Evolutionary conservation across 2,888 invertebrate species (phyloP).

Genomic region (Leptothorax acervorum): DNA sequence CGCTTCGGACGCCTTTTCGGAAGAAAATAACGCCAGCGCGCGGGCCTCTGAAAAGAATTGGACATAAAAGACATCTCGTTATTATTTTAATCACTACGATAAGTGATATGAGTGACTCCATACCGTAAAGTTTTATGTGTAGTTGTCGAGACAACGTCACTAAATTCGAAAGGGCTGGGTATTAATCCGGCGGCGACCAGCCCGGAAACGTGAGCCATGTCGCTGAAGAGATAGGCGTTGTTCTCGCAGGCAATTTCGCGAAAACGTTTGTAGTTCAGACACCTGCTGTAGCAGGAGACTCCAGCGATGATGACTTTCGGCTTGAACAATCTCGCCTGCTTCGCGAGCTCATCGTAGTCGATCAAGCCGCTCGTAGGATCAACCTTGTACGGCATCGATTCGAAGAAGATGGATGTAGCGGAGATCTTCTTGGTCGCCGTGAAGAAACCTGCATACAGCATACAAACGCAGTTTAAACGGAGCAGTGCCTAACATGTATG

Average conservation of each 20-base stretch:
- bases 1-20: constrained; percentile 94
- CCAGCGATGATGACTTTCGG: constrained; percentile 98
- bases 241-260: constrained; percentile 93
- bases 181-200: constrained; percentile 95
- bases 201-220: constrained; percentile 98
- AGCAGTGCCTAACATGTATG: not conserved
- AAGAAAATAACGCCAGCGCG: constrained; percentile 97
- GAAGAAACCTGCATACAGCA: constrained; percentile 89
- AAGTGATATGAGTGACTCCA: not conserved
- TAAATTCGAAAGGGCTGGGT: constrained; percentile 95
- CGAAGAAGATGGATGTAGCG: constrained; percentile 98
- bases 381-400: constrained; percentile 99
- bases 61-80: not conserved
- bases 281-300: constrained; percentile 96
- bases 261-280: constrained; percentile 96
- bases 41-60: constrained; percentile 88
- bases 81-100: constrained; percentile 23
- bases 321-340: constrained; percentile 94
- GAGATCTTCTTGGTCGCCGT: constrained; percentile 96
- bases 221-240: constrained; percentile 95
- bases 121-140: constrained; percentile 96
- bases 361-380: constrained; percentile 94
- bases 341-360: constrained; percentile 95
- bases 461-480: not conserved
- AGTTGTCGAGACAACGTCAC: constrained; percentile 97